Evolutionary conservation across 2,888 invertebrate species (phyloP).

Genomic region (Alsophila aescularia): DNA sequence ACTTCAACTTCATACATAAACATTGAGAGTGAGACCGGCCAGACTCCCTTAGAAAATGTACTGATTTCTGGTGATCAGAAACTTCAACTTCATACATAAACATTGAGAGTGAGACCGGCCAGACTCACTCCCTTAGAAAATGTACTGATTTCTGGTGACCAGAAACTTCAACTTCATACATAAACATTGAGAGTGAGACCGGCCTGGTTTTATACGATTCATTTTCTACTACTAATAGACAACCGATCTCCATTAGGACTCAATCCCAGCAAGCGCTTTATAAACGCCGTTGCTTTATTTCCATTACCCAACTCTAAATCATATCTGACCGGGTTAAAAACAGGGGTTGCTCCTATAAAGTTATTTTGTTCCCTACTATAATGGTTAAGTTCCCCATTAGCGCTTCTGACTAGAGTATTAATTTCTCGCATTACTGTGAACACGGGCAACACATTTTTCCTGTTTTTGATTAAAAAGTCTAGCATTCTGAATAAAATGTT

Average conservation of each 20-base stretch:
- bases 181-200: no score
- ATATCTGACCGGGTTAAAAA: constrained; percentile 47
- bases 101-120: no score
- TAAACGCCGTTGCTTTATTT: constrained; percentile 48
- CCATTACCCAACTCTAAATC: constrained; percentile 61
- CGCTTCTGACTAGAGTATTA: constrained; percentile 63
- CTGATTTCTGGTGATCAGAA: no score
- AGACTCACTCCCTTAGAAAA: no score
- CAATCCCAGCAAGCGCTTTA: constrained; percentile 61
- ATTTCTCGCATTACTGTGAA: constrained; percentile 67
- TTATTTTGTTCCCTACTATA: constrained; percentile 60
- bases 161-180: no score
- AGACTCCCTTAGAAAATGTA: no score
- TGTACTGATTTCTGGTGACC: no score
- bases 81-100: no score
- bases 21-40: no score
- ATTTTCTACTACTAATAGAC: constrained; percentile 52
- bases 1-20: no score
- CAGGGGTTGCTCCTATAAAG: constrained; percentile 55
- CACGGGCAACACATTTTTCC: constrained; percentile 58
- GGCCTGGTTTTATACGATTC: background rate
- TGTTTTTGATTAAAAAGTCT: constrained; percentile 58
- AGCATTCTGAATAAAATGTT: constrained; percentile 59
- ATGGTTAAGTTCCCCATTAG: constrained; percentile 63
- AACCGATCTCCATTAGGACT: constrained; percentile 55